These are phyloP conservation scores for Sterna hirundo DNA, from an alignment of 2,113 vertebrate species.

Conservation along the genomic window DNA sequence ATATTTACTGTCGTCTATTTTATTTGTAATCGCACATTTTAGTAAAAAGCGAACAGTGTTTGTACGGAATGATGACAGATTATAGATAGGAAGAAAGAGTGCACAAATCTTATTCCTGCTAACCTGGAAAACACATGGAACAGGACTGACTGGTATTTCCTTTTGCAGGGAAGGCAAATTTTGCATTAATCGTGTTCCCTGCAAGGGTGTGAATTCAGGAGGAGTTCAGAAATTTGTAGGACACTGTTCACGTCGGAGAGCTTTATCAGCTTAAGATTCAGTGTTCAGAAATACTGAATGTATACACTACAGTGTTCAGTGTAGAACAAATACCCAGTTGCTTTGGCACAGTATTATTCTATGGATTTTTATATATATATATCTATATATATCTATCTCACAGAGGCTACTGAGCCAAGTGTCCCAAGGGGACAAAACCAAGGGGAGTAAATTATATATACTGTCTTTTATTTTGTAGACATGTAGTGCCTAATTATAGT, in stretches of 20 bases:
- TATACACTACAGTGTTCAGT: not conserved
- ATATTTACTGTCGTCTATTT: not conserved
- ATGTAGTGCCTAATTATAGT: not conserved
- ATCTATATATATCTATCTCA: not conserved
- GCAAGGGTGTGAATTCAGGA: not conserved
- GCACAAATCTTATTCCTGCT: not conserved
- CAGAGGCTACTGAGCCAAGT: not conserved
- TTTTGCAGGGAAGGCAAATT: not conserved
- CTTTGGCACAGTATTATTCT: not conserved
- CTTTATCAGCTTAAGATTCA: not conserved
- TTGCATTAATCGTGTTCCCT: not conserved
- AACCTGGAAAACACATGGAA: not conserved
- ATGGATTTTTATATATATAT: not conserved
- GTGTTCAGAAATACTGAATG: not conserved
- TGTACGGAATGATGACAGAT: not conserved
- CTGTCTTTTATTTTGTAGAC: not conserved
- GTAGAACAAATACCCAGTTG: not conserved
- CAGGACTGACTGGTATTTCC: not conserved
- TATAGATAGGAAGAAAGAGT: not conserved
- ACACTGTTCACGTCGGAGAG: not conserved
- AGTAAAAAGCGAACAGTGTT: not conserved
- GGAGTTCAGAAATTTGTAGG: not conserved
- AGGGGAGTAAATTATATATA: rapidly evolving
- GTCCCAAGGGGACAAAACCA: not conserved
- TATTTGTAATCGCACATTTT: not conserved